Evolutionary conservation across 2,888 invertebrate genomes (phyloP).

Genomic region (Lingula anatina): DNA sequence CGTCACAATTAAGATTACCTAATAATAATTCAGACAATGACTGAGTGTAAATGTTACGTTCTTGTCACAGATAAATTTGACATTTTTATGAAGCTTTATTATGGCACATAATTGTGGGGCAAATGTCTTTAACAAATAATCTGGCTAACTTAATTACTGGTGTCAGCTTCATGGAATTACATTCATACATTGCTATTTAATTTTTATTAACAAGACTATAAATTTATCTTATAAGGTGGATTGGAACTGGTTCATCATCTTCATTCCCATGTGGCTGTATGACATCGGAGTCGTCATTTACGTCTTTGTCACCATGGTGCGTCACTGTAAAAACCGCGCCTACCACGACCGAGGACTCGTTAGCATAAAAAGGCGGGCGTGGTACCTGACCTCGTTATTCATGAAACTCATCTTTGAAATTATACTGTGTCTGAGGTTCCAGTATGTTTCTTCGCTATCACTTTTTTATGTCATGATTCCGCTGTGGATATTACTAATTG

Average conservation of each 20-base stretch:
- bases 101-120: too few relatives aligned
- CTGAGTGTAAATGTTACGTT: too few relatives aligned
- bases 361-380: slow-evolving; percentile 30
- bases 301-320: slow-evolving; percentile 81
- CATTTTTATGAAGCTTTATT: too few relatives aligned
- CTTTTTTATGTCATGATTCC: slow-evolving; percentile 82
- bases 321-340: slow-evolving; percentile 57
- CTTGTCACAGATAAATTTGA: too few relatives aligned
- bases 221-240: too few relatives aligned
- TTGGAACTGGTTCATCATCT: slow-evolving; percentile 95
- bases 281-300: slow-evolving; percentile 81
- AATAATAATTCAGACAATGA: too few relatives aligned
- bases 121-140: too few relatives aligned
- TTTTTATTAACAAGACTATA: too few relatives aligned
- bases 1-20: too few relatives aligned
- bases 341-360: slow-evolving; percentile 52
- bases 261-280: slow-evolving; percentile 90
- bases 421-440: slow-evolving; percentile 78
- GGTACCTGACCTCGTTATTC: slow-evolving; percentile 57
- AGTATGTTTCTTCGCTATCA: slow-evolving; percentile 61
- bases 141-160: too few relatives aligned
- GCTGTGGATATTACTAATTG: slow-evolving; percentile 75
- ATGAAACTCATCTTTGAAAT: slow-evolving; percentile 84
- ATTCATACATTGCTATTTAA: too few relatives aligned
- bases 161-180: too few relatives aligned